Evolutionary conservation across 53 echinoderm and acorn worm species (phyloP), one percentile per base, ranked within the genome.

Genomic region (Holothuria scabra): DNA sequence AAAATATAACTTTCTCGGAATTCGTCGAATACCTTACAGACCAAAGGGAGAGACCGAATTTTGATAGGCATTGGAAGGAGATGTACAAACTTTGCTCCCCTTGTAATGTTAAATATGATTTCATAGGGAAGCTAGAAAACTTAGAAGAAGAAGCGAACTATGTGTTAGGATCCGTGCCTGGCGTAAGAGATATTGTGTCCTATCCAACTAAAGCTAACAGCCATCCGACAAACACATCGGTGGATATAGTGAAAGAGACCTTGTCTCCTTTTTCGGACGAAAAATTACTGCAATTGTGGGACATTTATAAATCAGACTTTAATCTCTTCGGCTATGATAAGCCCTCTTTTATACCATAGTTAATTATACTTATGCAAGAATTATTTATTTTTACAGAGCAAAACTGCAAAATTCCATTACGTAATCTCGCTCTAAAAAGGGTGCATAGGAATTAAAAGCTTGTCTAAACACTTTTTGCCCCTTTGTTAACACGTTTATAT

Each of bases 71-170:
- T 46, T 93, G 93, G 93, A 89, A 89, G 58, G 89, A 93, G 74
- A 92, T 89, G 89, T 87, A 87, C 68, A 89, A 89, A 49, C 38
- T 93, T 30, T 93, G 93, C 52, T 89, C 87, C 35, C 93, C 93
- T 3, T 93, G 93, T 46, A 83, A 74, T 33, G 84, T 93, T n/a
- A 70, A 64, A 12, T 93, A 90, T 65, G 90, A 93, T 52, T 87
- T 66, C 56, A 76, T 93, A 23, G 90, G 90, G 14, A 87, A 93
- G 74, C 34, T 93, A 32, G 93, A 93, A 66, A 84, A 87, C 21
- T 71, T 89, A 11, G 82, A 69, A 5, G 75, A 84, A 21, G 93
- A 89, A 46, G 87, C 89, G 9, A 84, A 93, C 74, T 93, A 83
- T 80, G 83, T 93, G 29, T 60, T 87, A 41, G 74, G 68, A 3